phyloP scores from a whole-genome alignment of 2,797 vertebrate species.

The Microctenopoma stevenorrisi region DNA sequence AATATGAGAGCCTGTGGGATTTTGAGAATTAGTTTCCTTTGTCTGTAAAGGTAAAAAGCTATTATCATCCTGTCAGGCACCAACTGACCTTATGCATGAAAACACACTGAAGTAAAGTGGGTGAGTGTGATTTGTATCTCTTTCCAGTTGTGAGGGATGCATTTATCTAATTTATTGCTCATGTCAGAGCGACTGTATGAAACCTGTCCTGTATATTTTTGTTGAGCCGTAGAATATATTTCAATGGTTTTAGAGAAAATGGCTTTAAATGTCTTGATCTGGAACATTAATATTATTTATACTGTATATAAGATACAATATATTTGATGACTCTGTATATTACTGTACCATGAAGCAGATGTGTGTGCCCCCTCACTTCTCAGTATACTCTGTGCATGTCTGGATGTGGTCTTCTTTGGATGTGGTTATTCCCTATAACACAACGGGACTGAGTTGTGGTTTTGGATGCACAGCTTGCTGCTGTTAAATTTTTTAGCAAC shows the following conservation, averaged over 20 bases:
- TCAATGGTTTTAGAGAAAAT: slow-evolving; percentile 37
- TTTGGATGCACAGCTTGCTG: slow-evolving; percentile 31
- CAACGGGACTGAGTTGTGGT: not conserved
- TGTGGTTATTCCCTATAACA: slow-evolving; percentile 3
- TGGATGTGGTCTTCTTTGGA: not conserved
- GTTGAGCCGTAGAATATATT: slow-evolving; percentile 28
- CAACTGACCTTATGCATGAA: slow-evolving; percentile 1
- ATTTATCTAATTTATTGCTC: slow-evolving; percentile 73
- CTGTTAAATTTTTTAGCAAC: slow-evolving; percentile 8
- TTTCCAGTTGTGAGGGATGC: slow-evolving; percentile 51
- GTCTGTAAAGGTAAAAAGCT: slow-evolving; percentile 7
- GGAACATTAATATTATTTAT: slow-evolving; percentile 24
- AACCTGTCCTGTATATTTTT: slow-evolving; percentile 5
- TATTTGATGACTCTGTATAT: slow-evolving; percentile 16
- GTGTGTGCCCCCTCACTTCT: not conserved
- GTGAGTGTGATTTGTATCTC: slow-evolving; percentile 19
- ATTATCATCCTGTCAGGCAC: slow-evolving; percentile 1
- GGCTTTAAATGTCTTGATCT: slow-evolving; percentile 26
- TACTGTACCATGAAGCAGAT: not conserved
- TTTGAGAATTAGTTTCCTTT: slow-evolving; percentile 9
- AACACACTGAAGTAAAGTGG: not conserved
- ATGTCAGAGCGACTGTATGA: slow-evolving; percentile 27
- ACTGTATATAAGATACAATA: slow-evolving; percentile 13
- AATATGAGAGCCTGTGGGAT: slow-evolving; percentile 4
- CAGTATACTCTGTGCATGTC: not conserved